Evolutionary conservation across 2,888 invertebrate genomes (phyloP).

Genomic region (Cantharis rustica): DNA sequence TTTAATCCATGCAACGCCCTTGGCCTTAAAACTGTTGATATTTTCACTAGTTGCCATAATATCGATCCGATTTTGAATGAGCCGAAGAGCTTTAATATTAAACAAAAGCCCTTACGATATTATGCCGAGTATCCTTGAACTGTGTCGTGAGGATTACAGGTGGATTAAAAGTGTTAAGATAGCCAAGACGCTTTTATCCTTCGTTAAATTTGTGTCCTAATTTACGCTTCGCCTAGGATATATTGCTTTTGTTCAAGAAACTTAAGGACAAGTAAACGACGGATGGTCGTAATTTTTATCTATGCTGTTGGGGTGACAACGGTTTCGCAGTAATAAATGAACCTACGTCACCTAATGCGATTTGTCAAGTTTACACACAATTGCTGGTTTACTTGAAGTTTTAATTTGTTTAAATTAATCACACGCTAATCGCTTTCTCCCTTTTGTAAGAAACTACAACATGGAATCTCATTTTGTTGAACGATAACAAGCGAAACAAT

Average conservation of each 20-base stretch:
- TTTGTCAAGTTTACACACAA: neutral
- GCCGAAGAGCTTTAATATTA: neutral
- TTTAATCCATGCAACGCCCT: neutral
- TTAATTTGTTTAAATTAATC: neutral
- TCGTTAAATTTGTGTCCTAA: neutral
- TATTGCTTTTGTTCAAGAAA: neutral
- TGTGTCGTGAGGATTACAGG: neutral
- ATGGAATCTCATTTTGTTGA: neutral
- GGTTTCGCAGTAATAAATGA: neutral
- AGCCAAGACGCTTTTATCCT: neutral
- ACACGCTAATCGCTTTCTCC: neutral
- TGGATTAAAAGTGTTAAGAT: neutral
- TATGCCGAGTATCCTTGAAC: neutral
- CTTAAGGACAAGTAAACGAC: neutral
- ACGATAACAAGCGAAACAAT: neutral
- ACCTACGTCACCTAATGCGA: neutral
- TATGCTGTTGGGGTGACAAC: neutral
- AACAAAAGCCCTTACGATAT: neutral
- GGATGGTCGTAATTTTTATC: neutral
- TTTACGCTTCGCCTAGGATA: neutral
- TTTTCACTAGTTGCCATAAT: neutral
- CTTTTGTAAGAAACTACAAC: neutral
- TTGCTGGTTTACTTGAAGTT: neutral
- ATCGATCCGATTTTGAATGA: neutral
- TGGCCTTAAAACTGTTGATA: constrained; percentile 1